Evolutionary conservation across 1,140 invertebrate genomes (phyloP).

Genomic region (Hypothenemus hampei): DNA sequence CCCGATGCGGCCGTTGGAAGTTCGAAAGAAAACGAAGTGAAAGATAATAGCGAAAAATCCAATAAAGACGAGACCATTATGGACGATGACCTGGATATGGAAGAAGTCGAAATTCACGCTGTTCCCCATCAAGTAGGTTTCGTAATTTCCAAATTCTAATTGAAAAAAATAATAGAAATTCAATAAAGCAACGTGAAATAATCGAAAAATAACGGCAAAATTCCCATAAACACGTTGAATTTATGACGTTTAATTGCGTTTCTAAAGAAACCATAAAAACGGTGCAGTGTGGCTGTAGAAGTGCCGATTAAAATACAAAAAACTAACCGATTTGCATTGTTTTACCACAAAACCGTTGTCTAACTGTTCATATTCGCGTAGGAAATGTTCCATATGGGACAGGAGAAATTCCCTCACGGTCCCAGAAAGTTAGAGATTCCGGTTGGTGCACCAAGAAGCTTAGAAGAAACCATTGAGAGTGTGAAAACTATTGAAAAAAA

Average conservation of each 20-base stretch:
- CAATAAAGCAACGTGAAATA: background rate
- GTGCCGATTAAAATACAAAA: slow-evolving; percentile 2
- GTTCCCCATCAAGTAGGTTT: slow-evolving; percentile 35
- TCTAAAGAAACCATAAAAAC: slow-evolving; percentile 10
- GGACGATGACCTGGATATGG: slow-evolving; percentile 20
- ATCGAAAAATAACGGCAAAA: background rate
- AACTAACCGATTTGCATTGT: slow-evolving; percentile 11
- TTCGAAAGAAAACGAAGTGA: slow-evolving; percentile 6
- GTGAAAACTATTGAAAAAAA: background rate
- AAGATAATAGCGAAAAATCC: background rate
- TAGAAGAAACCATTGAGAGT: slow-evolving; percentile 1
- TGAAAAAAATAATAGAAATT: background rate
- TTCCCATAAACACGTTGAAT: background rate
- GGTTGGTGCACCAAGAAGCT: slow-evolving; percentile 27
- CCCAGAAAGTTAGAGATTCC: slow-evolving; percentile 59
- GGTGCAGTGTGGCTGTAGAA: slow-evolving; percentile 5
- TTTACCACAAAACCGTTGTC: no score
- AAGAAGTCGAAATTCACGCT: slow-evolving; percentile 37
- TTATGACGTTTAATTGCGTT: slow-evolving; percentile 10
- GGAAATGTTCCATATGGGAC: slow-evolving; percentile 36
- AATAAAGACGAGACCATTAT: slow-evolving; percentile 20
- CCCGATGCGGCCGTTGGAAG: background rate
- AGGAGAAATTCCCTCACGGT: slow-evolving; percentile 77
- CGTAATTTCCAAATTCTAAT: background rate
- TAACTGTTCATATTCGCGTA: no score